Evolutionary conservation across 2,113 vertebrate genomes (phyloP).

Genomic region (Xenus cinereus): DNA sequence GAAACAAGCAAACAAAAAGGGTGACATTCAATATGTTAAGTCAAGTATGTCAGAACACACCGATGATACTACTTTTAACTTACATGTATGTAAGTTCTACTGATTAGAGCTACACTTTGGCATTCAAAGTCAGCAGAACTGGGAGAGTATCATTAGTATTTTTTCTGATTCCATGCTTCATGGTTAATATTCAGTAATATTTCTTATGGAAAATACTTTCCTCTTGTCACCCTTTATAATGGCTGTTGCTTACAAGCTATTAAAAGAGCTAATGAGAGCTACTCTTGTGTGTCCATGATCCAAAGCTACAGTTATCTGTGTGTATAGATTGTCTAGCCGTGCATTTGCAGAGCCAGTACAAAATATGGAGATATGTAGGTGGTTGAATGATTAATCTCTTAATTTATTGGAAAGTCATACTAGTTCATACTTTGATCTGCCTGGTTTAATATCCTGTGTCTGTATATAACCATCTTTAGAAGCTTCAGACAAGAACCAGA

Average conservation of each 20-base stretch:
- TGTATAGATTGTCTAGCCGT: not conserved
- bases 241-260: not conserved
- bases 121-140: not conserved
- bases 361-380: not conserved
- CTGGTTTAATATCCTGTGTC: not conserved
- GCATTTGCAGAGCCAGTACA: not conserved
- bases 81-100: not conserved
- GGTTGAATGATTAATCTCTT: not conserved
- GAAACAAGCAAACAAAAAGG: not conserved
- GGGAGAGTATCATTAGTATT: not conserved
- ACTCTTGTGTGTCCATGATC: not conserved
- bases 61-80: not conserved
- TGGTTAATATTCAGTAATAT: not conserved
- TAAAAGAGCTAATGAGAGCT: not conserved
- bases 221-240: not conserved
- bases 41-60: not conserved
- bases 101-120: not conserved
- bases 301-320: not conserved
- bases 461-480: not conserved
- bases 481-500: not conserved
- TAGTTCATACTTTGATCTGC: not conserved
- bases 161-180: not conserved
- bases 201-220: not conserved
- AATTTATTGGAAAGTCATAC: not conserved
- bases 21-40: not conserved